phyloP scores from a whole-genome alignment of 1,140 invertebrate species.

The Euborellia annulipes region DNA sequence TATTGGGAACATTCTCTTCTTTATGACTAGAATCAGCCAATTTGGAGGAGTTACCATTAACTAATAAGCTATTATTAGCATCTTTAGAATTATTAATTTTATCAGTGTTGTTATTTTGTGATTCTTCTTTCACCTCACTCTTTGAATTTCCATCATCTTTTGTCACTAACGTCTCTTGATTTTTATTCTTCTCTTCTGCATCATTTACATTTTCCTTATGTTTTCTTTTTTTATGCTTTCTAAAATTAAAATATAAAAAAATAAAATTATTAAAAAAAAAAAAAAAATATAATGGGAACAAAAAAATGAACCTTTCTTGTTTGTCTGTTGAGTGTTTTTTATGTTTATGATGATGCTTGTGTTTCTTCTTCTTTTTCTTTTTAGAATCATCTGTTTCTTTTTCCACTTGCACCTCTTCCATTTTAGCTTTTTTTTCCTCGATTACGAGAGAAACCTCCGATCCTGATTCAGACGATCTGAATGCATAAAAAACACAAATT shows the following conservation, averaged over 20 bases:
- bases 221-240: slow-evolving; percentile 31
- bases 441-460: neutral
- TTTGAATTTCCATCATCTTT: slow-evolving; percentile 23
- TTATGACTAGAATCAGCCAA: slow-evolving; percentile 14
- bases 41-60: neutral
- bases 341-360: slow-evolving; percentile 36
- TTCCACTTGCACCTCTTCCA: neutral
- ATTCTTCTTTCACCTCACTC: slow-evolving; percentile 24
- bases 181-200: slow-evolving; percentile 3
- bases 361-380: slow-evolving; percentile 37
- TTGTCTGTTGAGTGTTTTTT: slow-evolving; percentile 32
- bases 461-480: slow-evolving; percentile 3
- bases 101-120: neutral
- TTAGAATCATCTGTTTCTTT: slow-evolving; percentile 13
- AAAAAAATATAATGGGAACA: slow-evolving; percentile 1
- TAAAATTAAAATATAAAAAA: slow-evolving; percentile 15
- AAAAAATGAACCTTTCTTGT: slow-evolving; percentile 22
- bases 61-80: neutral
- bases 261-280: slow-evolving; percentile 1
- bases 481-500: neutral
- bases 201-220: slow-evolving; percentile 12
- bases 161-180: slow-evolving; percentile 13
- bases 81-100: neutral
- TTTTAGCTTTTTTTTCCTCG: neutral
- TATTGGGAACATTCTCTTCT: slow-evolving; percentile 16